These are phyloP conservation scores for Thomomys bottae DNA, from an alignment of 2,113 vertebrate species.

Conservation along the genomic window DNA sequence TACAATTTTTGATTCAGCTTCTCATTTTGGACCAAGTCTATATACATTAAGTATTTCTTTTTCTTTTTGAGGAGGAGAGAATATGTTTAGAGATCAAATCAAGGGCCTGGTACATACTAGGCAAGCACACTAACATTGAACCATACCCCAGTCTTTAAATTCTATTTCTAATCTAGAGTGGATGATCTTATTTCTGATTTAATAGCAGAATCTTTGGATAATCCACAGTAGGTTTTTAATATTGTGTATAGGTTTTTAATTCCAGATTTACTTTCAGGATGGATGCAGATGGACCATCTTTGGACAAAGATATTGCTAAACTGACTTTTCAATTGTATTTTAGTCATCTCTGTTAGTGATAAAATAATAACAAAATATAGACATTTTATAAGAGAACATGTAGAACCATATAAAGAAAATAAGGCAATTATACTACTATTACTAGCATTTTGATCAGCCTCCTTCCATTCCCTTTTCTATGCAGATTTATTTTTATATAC, in stretches of 20 bases:
- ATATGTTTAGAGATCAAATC: background rate
- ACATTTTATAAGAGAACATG: background rate
- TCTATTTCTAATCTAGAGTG: background rate
- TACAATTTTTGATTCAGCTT: background rate
- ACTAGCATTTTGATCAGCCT: background rate
- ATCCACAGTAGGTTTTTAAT: background rate
- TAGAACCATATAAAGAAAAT: background rate
- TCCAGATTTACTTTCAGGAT: background rate
- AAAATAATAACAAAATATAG: background rate
- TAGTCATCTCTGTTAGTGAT: constrained; percentile 36
- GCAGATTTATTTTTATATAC: background rate
- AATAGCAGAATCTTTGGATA: background rate
- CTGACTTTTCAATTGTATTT: background rate
- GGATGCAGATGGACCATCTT: background rate
- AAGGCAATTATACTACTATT: background rate
- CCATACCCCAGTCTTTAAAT: background rate
- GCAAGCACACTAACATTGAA: background rate
- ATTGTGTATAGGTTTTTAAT: background rate
- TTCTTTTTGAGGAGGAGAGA: no score
- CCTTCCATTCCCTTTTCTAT: constrained; percentile 7
- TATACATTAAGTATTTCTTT: background rate
- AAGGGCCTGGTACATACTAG: background rate
- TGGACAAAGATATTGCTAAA: background rate
- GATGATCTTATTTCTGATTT: background rate
- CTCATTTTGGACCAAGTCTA: background rate